A percentile compares a stretch with the other conserved stretches of the same genome.
These are phyloP conservation scores for Dasyurus viverrinus DNA, from an alignment of 2,113 vertebrate genomes.

Conservation along the genomic window DNA sequence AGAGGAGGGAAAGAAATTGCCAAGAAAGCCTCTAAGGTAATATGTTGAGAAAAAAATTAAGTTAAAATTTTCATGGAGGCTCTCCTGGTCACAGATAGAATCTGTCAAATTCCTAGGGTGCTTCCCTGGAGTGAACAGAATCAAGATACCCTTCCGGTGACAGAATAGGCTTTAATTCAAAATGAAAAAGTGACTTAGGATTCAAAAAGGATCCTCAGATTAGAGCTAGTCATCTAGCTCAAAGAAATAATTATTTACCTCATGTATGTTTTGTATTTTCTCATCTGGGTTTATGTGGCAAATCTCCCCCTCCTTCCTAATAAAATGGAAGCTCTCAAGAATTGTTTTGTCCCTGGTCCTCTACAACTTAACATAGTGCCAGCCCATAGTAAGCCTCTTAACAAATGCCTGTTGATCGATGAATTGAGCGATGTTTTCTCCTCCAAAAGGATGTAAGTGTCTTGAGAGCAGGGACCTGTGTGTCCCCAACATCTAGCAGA, in stretches of 20 bases:
- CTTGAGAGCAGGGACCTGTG: neutral
- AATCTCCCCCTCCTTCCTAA: neutral
- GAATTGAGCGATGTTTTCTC: neutral
- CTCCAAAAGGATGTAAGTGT: neutral
- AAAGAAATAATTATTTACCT: neutral
- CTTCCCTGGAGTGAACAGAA: neutral
- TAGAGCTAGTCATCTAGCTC: neutral
- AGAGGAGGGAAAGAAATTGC: constrained; percentile 60
- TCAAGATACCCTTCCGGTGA: constrained; percentile 42
- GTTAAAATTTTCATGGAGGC: constrained; percentile 45
- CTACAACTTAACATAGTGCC: neutral
- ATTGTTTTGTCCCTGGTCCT: neutral
- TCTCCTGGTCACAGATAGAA: constrained; percentile 22
- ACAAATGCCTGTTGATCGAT: neutral
- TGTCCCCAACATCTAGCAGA: neutral
- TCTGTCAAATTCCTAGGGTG: constrained; percentile 15
- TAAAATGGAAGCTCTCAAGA: neutral
- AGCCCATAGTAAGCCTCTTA: neutral
- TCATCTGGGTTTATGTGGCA: neutral
- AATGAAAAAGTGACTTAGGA: constrained; percentile 41
- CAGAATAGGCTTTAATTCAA: constrained; percentile 28
- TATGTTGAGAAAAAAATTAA: constrained; percentile 49
- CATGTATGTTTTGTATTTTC: neutral
- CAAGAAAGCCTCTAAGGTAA: constrained; percentile 42
- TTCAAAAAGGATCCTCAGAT: neutral